These are phyloP conservation scores for Rhinoraja longicauda DNA, from an alignment of 2,797 vertebrate species.

Conservation along the genomic window DNA sequence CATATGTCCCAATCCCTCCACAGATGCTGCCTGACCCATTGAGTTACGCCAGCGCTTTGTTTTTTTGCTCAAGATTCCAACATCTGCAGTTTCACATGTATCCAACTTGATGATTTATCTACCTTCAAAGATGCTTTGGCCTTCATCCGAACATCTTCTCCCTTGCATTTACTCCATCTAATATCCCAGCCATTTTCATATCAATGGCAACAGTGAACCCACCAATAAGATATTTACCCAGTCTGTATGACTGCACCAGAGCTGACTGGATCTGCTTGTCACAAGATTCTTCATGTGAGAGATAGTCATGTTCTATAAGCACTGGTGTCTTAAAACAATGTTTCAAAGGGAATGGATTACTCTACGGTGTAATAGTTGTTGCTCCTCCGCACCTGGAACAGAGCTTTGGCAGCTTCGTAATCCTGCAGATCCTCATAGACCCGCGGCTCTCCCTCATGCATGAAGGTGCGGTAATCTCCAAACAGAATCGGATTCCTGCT, in stretches of 20 bases:
- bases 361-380: background rate
- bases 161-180: too few species aligned
- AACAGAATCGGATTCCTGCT: slow-evolving; percentile 86
- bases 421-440: slow-evolving; percentile 89
- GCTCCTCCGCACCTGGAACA: slow-evolving; percentile 73
- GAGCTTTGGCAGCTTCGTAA: slow-evolving; percentile 79
- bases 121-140: too few species aligned
- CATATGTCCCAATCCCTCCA: too few species aligned
- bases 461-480: slow-evolving; percentile 82
- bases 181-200: background rate
- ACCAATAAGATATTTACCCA: background rate
- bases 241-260: background rate
- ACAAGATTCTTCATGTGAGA: background rate
- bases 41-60: too few species aligned
- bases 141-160: too few species aligned
- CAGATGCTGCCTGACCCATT: too few species aligned
- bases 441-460: slow-evolving; percentile 70
- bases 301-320: background rate
- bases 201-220: background rate
- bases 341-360: background rate
- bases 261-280: background rate
- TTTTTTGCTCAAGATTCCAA: too few species aligned
- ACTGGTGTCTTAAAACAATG: background rate
- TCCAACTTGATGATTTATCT: too few species aligned
- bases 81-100: too few species aligned